Percentiles rank a stretch among this genome's conserved stretches.
phyloP scores from a whole-genome alignment of 2,888 invertebrate genomes.

The Halocaridina rubra region DNA sequence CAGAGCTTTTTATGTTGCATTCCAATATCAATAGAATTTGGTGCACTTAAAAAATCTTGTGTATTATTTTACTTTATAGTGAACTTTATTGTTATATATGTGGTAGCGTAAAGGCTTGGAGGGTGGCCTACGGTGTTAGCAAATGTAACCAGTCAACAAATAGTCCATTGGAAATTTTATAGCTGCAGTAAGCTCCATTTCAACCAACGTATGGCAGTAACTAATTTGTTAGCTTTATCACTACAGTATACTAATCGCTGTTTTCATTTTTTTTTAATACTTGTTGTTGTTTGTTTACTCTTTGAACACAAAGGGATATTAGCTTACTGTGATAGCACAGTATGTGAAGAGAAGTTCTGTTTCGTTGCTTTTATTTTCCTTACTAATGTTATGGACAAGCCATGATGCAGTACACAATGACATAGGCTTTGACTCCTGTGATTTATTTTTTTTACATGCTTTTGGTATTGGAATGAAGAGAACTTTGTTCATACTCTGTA shows the following conservation, averaged over 20 bases:
- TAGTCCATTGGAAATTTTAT: too few relatives aligned
- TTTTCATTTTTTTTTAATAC: constrained; percentile 1
- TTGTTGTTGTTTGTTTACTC: background rate
- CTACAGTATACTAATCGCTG: constrained; percentile 26
- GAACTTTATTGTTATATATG: too few relatives aligned
- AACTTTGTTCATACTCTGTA: background rate
- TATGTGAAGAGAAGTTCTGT: constrained; percentile 31
- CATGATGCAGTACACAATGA: too few relatives aligned
- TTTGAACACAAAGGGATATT: constrained; percentile 1
- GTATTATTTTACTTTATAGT: too few relatives aligned
- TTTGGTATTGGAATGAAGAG: constrained; percentile 17
- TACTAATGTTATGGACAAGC: constrained; percentile 1
- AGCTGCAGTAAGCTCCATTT: too few relatives aligned
- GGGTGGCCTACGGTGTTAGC: background rate
- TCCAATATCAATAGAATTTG: too few relatives aligned
- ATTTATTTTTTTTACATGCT: background rate
- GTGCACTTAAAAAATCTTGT: too few relatives aligned
- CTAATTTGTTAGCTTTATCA: constrained; percentile 35
- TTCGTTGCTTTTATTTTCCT: constrained; percentile 37
- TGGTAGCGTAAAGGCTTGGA: too few relatives aligned
- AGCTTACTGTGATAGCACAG: constrained; percentile 45
- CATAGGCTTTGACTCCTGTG: background rate
- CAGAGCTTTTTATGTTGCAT: too few relatives aligned
- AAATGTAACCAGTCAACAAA: too few relatives aligned
- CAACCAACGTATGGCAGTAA: background rate